Evolutionary conservation across 2,113 vertebrate genomes (phyloP).

Genomic region (Arvicanthis niloticus): DNA sequence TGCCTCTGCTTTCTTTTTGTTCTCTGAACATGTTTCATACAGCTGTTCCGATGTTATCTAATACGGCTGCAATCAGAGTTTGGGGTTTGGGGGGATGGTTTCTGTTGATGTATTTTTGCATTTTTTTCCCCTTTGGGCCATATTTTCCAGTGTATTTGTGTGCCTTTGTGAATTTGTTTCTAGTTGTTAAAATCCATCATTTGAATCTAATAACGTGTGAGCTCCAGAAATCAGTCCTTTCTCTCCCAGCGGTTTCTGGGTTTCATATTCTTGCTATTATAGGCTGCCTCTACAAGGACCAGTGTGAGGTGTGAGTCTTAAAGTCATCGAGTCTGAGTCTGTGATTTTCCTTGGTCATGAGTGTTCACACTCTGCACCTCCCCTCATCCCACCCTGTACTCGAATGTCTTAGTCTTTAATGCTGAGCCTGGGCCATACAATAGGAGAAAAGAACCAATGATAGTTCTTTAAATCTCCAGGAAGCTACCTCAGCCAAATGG

Average conservation of each 20-base stretch:
- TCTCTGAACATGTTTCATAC: neutral
- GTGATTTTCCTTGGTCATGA: neutral
- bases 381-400: fast-evolving
- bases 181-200: neutral
- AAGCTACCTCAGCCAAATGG: neutral
- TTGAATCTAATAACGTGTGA: neutral
- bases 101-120: neutral
- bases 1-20: neutral
- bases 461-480: neutral
- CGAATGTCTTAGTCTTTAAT: neutral
- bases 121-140: neutral
- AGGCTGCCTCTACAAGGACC: neutral
- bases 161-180: neutral
- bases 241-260: too few species aligned
- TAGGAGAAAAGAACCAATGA: neutral
- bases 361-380: neutral
- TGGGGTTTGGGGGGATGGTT: neutral
- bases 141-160: neutral
- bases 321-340: neutral
- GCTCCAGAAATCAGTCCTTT: neutral
- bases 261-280: neutral
- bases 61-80: neutral
- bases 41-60: neutral
- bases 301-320: neutral
- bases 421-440: neutral